phyloP scores from a whole-genome alignment of 2,113 vertebrate species.

The Dromiciops gliroides region DNA sequence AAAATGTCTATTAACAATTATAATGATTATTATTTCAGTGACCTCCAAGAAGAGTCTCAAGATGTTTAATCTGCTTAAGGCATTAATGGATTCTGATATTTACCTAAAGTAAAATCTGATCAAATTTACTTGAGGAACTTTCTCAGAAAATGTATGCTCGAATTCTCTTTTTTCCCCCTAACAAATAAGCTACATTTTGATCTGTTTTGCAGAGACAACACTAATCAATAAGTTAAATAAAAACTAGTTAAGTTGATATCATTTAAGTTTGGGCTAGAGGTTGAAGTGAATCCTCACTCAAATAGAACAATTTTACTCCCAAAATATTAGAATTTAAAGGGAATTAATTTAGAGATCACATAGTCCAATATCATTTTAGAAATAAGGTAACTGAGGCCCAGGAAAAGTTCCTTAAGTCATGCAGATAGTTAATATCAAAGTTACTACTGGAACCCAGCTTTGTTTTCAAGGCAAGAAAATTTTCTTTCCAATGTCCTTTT shows the following conservation, averaged over 20 bases:
- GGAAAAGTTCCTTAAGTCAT: background rate
- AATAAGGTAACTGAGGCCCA: no score
- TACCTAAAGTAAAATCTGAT: background rate
- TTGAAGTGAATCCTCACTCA: background rate
- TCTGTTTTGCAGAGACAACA: background rate
- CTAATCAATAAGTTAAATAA: background rate
- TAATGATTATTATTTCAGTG: background rate
- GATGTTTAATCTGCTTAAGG: background rate
- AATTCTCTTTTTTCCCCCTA: background rate
- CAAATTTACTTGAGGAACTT: constrained; percentile 1
- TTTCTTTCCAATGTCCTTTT: background rate
- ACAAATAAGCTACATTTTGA: background rate
- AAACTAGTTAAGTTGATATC: background rate
- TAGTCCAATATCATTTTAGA: background rate
- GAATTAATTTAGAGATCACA: background rate
- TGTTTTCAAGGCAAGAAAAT: background rate
- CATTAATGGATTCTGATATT: background rate
- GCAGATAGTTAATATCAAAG: background rate
- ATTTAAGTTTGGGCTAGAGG: no score
- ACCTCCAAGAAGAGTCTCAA: background rate
- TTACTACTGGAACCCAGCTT: background rate
- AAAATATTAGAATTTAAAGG: background rate
- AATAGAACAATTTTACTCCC: background rate
- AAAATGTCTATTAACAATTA: background rate
- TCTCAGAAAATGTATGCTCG: background rate